Evolutionary conservation across 1,140 invertebrate species (phyloP), one percentile per base, ranked within the genome.

Genomic region (Portunus trituberculatus): DNA sequence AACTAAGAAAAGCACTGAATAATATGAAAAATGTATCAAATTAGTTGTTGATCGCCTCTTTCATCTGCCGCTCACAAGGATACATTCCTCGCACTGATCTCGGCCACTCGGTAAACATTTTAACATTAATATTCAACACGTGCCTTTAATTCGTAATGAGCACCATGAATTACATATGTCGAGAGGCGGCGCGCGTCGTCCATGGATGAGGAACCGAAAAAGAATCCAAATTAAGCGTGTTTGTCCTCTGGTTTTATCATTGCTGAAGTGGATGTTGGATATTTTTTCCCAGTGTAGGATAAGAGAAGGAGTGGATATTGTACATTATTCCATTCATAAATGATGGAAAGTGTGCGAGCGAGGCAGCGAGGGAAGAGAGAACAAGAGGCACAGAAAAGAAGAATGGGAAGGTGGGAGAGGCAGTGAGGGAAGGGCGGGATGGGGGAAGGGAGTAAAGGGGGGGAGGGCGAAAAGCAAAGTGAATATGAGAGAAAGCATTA

Each of bases 51-150:
- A 76, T n/a, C 67, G 4, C n/a, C 67, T 76, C 67, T 76, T 76
- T n/a, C 67, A n/a, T 10, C 2, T 12, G 52, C 52, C 52, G 6
- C 52, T 14, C 52, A 59, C 52, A 59, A 10, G 52, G 12, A 59
- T 0, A 10, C 52, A 59, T 20, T 20, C 52, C 52, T 59, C 25
- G 67, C 67, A 20, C 67, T 76, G 67, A 76, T 76, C 67, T n/a
- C 67, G 67, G 25, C 67, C 67, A n/a, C 7, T n/a, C 67, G 20
- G 20, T 76, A 76, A 76, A n/a, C 67, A 76, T 76, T 76, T 76
- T 76, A 76, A 76, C 67, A 76, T 76, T 76, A 76, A 76, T 76
- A 76, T 76, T 76, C 67, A 25, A 76, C 67, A n/a, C 67, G 67
- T 7, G 67, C 6, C n/a, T 20, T 76, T n/a, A 76, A 76, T 76